Conservation (phyloP, 2,113 vertebrate species). For the Neolamprologus fasciatus region DNA sequence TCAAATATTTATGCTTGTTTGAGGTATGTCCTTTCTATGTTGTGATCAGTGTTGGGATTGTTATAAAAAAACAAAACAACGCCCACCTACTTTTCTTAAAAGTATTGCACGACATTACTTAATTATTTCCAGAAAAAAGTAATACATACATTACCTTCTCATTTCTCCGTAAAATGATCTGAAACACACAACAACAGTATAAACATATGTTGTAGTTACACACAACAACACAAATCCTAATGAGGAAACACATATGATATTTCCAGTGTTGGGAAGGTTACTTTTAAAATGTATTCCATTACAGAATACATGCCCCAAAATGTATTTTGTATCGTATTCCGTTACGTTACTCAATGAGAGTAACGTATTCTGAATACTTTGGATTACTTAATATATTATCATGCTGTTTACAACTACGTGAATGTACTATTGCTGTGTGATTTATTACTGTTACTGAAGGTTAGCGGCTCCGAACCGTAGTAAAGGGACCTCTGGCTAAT, state of each 20-base stretch:
- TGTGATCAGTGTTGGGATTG: not conserved
- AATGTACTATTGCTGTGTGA: too few species aligned
- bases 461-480: too few species aligned
- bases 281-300: too few species aligned
- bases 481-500: too few species aligned
- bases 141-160: not conserved
- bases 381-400: too few species aligned
- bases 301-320: too few species aligned
- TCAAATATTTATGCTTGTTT: not conserved
- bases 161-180: rapidly evolving
- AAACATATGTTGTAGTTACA: not conserved
- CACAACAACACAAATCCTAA: not conserved
- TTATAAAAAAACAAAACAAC: rapidly evolving
- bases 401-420: too few species aligned
- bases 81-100: rapidly evolving
- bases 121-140: not conserved
- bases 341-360: too few species aligned
- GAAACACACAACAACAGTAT: not conserved
- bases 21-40: not conserved
- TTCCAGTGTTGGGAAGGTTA: too few species aligned
- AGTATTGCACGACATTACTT: not conserved
- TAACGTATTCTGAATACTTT: too few species aligned
- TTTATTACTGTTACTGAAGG: too few species aligned
- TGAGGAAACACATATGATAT: not conserved
- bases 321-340: too few species aligned